Conservation (phyloP, 2,888 invertebrate species). For the Ophonus ardosiacus region DNA sequence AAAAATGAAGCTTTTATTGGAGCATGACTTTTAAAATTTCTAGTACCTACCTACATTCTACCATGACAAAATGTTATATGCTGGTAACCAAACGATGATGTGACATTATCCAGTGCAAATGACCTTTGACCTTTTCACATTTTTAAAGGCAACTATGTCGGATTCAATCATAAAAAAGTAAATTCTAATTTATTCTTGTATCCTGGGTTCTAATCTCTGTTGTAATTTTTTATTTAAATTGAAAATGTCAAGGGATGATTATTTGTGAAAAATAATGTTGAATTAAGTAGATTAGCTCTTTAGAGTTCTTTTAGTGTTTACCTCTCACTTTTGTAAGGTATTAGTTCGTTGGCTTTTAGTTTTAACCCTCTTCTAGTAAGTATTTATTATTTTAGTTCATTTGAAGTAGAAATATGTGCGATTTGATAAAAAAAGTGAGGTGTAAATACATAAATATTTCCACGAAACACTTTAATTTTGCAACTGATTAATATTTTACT, state of each 20-base stretch:
- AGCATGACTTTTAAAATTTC: constrained; percentile 44
- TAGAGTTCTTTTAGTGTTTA: constrained; percentile 32
- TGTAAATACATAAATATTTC: constrained; percentile 36
- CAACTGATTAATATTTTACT: constrained; percentile 38
- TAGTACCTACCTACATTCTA: constrained; percentile 42
- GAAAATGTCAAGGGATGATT: constrained; percentile 22
- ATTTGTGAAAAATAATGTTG: constrained; percentile 14
- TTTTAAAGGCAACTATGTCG: constrained; percentile 27
- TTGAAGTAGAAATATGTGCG: constrained; percentile 5
- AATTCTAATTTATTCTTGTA: constrained; percentile 22
- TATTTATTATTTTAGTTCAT: constrained; percentile 24
- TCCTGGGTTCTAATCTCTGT: constrained; percentile 3
- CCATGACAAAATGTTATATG: constrained; percentile 50
- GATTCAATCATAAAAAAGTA: constrained; percentile 32
- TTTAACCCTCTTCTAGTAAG: constrained; percentile 34
- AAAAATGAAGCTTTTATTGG: neutral
- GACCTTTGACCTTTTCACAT: constrained; percentile 46
- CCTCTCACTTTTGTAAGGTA: constrained; percentile 24
- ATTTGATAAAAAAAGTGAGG: constrained; percentile 28
- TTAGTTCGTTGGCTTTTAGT: neutral
- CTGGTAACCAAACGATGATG: constrained; percentile 40
- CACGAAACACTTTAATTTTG: neutral
- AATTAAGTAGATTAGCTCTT: constrained; percentile 16
- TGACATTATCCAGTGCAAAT: constrained; percentile 40
- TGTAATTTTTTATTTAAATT: constrained; percentile 16